Evolutionary conservation across 1,140 invertebrate species (phyloP).

Genomic region (Drosophila trapezifrons): DNA sequence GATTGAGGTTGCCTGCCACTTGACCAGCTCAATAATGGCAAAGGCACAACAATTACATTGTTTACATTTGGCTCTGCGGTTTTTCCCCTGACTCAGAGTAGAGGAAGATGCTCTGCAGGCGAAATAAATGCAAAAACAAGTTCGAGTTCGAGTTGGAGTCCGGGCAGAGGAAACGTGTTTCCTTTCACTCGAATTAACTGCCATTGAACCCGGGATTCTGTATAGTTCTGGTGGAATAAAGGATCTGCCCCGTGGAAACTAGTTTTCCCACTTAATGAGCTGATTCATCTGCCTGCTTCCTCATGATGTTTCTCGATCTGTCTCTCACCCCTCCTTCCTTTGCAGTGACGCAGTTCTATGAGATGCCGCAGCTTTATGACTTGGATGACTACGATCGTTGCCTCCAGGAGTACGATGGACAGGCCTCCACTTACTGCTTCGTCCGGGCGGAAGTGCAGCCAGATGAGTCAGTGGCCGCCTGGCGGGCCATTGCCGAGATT

Average conservation of each 20-base stretch:
- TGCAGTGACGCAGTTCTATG: conserved; percentile 85
- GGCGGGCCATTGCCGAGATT: conserved; percentile 84
- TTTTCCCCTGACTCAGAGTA: conserved; percentile 12
- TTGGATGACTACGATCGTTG: conserved; percentile 85
- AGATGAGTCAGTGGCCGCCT: conserved; percentile 71
- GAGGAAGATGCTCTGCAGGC: conserved; percentile 20
- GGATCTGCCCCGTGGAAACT: conserved; percentile 36
- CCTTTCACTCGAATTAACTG: conserved; percentile 56
- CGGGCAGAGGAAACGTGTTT: conserved; percentile 64
- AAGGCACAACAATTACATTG: conserved; percentile 37
- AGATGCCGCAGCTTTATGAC: conserved; percentile 85
- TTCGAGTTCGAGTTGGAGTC: conserved; percentile 21
- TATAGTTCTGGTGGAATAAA: conserved; percentile 37
- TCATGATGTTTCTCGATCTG: conserved; percentile 17
- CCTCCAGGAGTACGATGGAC: conserved; percentile 68
- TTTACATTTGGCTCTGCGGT: conserved; percentile 26
- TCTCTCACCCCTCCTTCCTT: neutral
- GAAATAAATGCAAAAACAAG: conserved; percentile 52
- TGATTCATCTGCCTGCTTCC: conserved; percentile 38
- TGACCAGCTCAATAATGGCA: conserved; percentile 16
- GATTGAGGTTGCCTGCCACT: conserved; percentile 24
- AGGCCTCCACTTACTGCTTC: conserved; percentile 84
- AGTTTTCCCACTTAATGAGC: conserved; percentile 51
- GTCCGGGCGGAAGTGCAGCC: conserved; percentile 84
- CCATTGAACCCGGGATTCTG: conserved; percentile 37